A percentile compares a stretch with the other conserved stretches of the same genome.
Evolutionary conservation across 2,113 vertebrate species (phyloP).

Genomic region (Leiothrix lutea): DNA sequence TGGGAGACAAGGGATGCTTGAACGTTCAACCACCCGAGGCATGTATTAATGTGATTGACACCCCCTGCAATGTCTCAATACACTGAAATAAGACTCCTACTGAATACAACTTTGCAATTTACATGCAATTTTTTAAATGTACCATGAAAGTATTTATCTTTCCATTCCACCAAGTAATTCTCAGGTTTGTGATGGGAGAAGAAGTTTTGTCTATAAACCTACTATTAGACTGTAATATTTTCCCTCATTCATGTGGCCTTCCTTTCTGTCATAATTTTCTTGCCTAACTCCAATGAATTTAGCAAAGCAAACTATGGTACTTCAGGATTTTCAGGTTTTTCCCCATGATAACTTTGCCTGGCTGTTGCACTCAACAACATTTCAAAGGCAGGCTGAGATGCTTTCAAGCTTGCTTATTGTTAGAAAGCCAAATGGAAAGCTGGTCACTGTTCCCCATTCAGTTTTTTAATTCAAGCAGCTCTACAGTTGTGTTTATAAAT

Average conservation of each 20-base stretch:
- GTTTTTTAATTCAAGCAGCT: neutral
- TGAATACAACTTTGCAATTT: constrained; percentile 24
- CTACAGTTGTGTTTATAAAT: neutral
- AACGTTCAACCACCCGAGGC: neutral
- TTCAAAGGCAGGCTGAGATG: constrained; percentile 13
- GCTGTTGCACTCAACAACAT: neutral
- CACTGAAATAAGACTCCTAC: neutral
- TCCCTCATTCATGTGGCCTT: neutral
- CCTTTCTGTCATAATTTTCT: neutral
- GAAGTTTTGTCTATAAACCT: neutral
- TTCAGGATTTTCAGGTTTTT: neutral
- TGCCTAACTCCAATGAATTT: constrained; percentile 2
- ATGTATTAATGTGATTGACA: constrained; percentile 14
- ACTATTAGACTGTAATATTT: neutral
- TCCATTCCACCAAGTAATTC: neutral
- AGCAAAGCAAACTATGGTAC: constrained; percentile 20
- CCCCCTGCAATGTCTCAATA: neutral
- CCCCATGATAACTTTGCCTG: neutral
- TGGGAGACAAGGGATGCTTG: constrained; percentile 4
- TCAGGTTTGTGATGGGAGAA: neutral
- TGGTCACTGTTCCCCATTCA: neutral
- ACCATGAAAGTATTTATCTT: constrained; percentile 15
- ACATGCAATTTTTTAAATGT: neutral
- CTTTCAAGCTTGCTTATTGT: neutral
- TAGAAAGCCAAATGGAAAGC: constrained; percentile 4